These are phyloP conservation scores for Ceratina australensis DNA, from an alignment of 1,140 invertebrate species.

Conservation along the genomic window DNA sequence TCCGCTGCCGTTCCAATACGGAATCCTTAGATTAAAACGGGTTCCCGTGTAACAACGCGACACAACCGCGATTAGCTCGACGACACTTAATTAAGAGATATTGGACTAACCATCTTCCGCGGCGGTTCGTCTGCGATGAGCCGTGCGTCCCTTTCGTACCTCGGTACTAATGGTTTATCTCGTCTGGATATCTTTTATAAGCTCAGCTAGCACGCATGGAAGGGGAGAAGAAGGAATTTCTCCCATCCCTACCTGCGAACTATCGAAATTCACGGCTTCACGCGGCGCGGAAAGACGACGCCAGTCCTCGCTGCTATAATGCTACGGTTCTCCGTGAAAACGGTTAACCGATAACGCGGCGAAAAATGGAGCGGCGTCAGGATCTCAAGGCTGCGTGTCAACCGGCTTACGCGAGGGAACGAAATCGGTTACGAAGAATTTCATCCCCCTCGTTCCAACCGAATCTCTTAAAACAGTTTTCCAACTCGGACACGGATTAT, in stretches of 20 bases:
- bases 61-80: background rate
- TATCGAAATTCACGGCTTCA: conserved; percentile 38
- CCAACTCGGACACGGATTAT: background rate
- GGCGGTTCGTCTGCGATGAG: background rate
- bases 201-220: conserved; percentile 53
- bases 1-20: background rate
- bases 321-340: conserved; percentile 59
- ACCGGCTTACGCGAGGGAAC: background rate
- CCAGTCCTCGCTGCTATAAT: conserved; percentile 59
- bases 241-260: conserved; percentile 43
- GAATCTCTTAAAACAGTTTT: background rate
- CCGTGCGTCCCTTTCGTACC: conserved; percentile 37
- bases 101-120: conserved; percentile 42
- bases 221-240: conserved; percentile 24
- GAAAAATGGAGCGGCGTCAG: background rate
- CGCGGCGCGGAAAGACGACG: conserved; percentile 3
- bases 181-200: conserved; percentile 73
- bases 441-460: background rate
- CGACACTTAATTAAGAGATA: background rate
- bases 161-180: conserved; percentile 62
- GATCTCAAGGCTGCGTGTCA: conserved; percentile 11
- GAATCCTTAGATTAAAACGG: conserved; percentile 16
- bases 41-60: background rate
- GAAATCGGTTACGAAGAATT: no score
- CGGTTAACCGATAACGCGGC: conserved; percentile 55